phyloP scores from a whole-genome alignment of 2,113 vertebrate genomes.

The Pluvialis apricaria region DNA sequence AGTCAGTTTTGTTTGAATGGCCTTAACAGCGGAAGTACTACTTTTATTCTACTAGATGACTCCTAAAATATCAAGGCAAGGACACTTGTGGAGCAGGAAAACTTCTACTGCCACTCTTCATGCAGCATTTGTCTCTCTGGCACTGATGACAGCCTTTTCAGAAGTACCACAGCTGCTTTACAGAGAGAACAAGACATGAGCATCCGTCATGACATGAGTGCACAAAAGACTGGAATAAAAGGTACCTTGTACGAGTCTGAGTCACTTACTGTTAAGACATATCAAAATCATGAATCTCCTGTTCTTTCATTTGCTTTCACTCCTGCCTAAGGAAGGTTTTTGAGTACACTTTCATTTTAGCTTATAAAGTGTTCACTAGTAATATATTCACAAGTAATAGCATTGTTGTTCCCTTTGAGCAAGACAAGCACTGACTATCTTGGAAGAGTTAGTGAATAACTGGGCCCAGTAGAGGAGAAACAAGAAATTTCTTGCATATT shows the following conservation, averaged over 20 bases:
- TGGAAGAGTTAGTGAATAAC: not conserved
- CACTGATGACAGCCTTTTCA: slow-evolving; percentile 38
- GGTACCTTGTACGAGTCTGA: not conserved
- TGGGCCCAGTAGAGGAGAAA: not conserved
- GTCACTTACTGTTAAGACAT: not conserved
- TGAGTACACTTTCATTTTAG: not conserved
- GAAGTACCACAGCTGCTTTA: not conserved
- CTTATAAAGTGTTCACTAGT: not conserved
- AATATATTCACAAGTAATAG: not conserved
- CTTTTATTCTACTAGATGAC: not conserved
- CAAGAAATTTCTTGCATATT: not conserved
- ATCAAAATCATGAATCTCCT: not conserved
- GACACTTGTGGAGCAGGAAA: not conserved
- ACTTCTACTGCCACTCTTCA: not conserved
- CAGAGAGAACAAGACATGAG: not conserved
- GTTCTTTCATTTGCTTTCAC: not conserved
- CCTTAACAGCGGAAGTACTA: not conserved
- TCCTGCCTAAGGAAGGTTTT: not conserved
- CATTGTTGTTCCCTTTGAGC: not conserved
- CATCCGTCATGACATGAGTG: not conserved
- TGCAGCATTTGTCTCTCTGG: not conserved
- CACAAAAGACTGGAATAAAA: not conserved
- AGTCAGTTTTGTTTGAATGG: not conserved
- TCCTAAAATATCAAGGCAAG: not conserved
- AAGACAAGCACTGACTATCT: not conserved